Conservation (phyloP, 2,888 invertebrate species). For the Drosophila anomelani region DNA sequence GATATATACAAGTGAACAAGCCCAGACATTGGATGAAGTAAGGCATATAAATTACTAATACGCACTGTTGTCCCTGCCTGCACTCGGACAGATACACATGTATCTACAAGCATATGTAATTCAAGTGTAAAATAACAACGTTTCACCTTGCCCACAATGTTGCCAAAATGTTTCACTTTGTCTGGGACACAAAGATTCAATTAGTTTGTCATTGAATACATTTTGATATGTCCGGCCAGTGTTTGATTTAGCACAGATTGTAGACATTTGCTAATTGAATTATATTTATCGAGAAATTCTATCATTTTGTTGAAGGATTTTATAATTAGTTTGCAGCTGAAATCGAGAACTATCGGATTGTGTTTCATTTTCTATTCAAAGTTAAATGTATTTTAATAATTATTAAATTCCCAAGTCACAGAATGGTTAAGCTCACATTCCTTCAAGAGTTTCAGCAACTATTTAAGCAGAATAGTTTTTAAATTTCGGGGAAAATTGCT, state of each 20-base stretch:
- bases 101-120: slow-evolving; percentile 32
- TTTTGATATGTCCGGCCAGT: slow-evolving; percentile 28
- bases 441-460: no score
- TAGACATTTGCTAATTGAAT: slow-evolving; percentile 40
- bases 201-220: slow-evolving; percentile 36
- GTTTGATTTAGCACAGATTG: slow-evolving; percentile 43
- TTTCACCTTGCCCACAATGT: slow-evolving; percentile 38
- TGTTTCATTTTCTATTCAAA: neutral
- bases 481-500: neutral
- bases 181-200: slow-evolving; percentile 42
- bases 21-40: slow-evolving; percentile 37
- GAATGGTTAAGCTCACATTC: neutral
- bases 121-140: slow-evolving; percentile 36
- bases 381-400: neutral
- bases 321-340: slow-evolving; percentile 29
- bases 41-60: slow-evolving; percentile 73
- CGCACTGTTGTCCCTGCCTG: slow-evolving; percentile 62
- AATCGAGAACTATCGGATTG: neutral
- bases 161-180: slow-evolving; percentile 38
- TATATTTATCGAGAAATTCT: slow-evolving; percentile 34
- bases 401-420: neutral
- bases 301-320: slow-evolving; percentile 18
- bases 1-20: neutral
- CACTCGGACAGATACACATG: slow-evolving; percentile 43
- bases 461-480: no score